Evolutionary conservation across 2,113 vertebrate species (phyloP).

Genomic region (Lamprotornis superbus): DNA sequence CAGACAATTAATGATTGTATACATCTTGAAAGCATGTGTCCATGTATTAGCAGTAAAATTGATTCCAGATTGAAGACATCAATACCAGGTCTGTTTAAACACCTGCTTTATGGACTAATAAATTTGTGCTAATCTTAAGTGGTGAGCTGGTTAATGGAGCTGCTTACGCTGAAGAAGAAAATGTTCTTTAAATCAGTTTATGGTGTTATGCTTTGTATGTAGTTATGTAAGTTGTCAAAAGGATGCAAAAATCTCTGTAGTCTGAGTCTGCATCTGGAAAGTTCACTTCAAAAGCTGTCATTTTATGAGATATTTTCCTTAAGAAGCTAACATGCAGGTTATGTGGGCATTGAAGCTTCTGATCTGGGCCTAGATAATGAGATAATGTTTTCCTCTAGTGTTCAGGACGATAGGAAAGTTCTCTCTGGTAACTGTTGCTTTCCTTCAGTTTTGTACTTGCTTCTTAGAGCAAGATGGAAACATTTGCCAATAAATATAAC

Average conservation of each 20-base stretch:
- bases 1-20: neutral
- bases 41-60: neutral
- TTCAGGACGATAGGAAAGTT: neutral
- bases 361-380: neutral
- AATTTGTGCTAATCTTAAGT: neutral
- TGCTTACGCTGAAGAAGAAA: neutral
- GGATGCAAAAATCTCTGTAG: neutral
- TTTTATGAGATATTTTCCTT: neutral
- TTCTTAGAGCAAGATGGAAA: neutral
- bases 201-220: neutral
- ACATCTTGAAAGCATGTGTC: neutral
- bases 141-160: neutral
- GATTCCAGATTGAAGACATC: neutral
- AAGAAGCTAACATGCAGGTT: neutral
- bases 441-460: neutral
- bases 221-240: neutral
- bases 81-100: slow-evolving; percentile 21
- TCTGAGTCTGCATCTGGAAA: neutral
- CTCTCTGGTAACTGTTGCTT: neutral
- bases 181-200: neutral
- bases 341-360: neutral
- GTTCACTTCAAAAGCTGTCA: neutral
- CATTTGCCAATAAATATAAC: neutral
- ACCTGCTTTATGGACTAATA: slow-evolving; percentile 17
- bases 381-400: neutral